Evolutionary conservation across 1,140 invertebrate genomes (phyloP).

Genomic region (Melitaea cinxia): DNA sequence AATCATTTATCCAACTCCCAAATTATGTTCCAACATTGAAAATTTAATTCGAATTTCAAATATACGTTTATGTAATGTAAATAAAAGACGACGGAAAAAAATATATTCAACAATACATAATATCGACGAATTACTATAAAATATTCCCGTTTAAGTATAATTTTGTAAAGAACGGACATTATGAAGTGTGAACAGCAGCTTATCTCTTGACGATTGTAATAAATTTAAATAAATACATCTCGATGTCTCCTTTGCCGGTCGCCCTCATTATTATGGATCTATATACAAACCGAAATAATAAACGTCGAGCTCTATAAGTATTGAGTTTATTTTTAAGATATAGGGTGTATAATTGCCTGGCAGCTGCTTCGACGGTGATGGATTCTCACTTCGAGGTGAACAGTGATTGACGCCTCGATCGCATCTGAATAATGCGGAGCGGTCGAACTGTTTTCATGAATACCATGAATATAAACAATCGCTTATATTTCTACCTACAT

Average conservation of each 20-base stretch:
- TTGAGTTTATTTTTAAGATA: constrained; percentile 30
- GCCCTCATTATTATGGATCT: constrained; percentile 59
- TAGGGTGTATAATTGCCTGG: constrained; percentile 15
- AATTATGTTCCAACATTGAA: too few species aligned
- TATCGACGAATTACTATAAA: constrained; percentile 8
- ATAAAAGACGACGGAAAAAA: neutral
- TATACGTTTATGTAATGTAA: neutral
- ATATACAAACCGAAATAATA: constrained; percentile 38
- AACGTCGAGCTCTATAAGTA: constrained; percentile 9
- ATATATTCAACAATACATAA: neutral
- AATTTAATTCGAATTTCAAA: neutral
- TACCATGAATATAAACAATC: constrained; percentile 48
- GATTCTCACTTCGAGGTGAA: constrained; percentile 44
- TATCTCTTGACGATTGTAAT: constrained; percentile 42
- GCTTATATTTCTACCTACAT: constrained; percentile 24
- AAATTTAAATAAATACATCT: constrained; percentile 51
- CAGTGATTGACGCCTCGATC: constrained; percentile 56
- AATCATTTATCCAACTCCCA: too few species aligned
- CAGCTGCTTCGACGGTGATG: constrained; percentile 36
- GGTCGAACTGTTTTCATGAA: constrained; percentile 50
- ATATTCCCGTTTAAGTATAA: constrained; percentile 11
- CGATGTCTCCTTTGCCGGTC: constrained; percentile 42
- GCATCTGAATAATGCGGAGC: constrained; percentile 50
- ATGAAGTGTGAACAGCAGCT: constrained; percentile 42
- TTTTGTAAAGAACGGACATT: constrained; percentile 26